Base-by-base conservation (phyloP, 2,113 vertebrate species). In the Phalacrocorax carbo region DNA sequence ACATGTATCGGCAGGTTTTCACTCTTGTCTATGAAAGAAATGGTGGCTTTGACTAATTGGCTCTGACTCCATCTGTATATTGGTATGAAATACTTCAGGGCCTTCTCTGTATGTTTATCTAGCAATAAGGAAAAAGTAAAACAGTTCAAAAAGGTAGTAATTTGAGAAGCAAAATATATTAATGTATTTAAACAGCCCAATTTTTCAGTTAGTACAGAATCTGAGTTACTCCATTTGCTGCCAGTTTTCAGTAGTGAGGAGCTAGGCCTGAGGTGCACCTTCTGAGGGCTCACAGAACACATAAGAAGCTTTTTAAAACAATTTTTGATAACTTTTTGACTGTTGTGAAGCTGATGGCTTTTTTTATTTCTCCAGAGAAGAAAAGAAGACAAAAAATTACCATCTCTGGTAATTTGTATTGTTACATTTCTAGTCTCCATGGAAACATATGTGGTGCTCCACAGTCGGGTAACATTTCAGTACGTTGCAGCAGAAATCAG, bases 351-450 rank as follows among this genome's bases (percentile, higher is more conserved):
- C 76, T 51, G 65, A 40, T 65, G 61, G 44, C 61, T 84, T 44
- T 93, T 90, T 90, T 58, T 71, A 57, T 82, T 96, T 94, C 69
- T 87, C 73, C 9, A 13, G 44, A 86, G 73, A 79, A 86, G 18
- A 68, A 96, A 55, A 78, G 29, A 70, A 75, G 34, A 75, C 15
- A 83, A 94, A 94, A 95, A 94, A 36, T 52, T 79, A 57, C 69
- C 27, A 38, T 82, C 23, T 93, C 61, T 95, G 60, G 40, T 91
- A 92, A 92, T 88, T 92, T 91, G 88, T 94, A 76, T 55, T 44
- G 82, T 84, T 90, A 82, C 27, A 86, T 96, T 96, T 86, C 73
- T 93, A 72, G 92, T 96, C 83, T 96, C 95, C 95, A 91, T 91
- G 90, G 95, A 93, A 96, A 96, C 92, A 57, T 71, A 14, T n/a